Conservation (phyloP, 2,113 vertebrate species). For the Erinaceus europaeus region DNA sequence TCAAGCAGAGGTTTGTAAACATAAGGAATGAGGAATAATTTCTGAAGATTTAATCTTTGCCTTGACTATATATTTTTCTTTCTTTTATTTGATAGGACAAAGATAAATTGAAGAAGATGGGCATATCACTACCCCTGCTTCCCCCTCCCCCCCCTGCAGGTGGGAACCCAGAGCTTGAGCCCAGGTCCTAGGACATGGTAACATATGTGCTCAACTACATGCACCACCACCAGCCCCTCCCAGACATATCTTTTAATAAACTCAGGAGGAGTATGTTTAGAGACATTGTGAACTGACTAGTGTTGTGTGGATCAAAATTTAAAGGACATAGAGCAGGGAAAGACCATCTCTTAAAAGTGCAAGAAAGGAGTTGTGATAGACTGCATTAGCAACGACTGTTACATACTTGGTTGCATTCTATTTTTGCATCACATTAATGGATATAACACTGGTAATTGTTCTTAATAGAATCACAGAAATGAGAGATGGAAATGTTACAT, state of each 20-base stretch:
- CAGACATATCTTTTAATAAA: not conserved
- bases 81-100: no score
- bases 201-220: no score
- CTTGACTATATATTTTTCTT: no score
- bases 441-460: slow-evolving; percentile 71
- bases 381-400: slow-evolving; percentile 30
- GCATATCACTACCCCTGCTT: no score
- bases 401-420: slow-evolving; percentile 38
- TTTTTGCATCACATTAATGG: slow-evolving; percentile 58
- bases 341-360: not conserved
- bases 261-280: not conserved
- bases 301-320: not conserved
- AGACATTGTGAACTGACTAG: not conserved
- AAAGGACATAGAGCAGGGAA: not conserved
- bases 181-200: no score
- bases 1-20: not conserved
- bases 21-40: not conserved
- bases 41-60: not conserved
- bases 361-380: not conserved
- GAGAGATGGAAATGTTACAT: slow-evolving; percentile 54
- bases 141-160: no score
- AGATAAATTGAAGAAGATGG: no score
- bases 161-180: no score
- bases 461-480: slow-evolving; percentile 64
- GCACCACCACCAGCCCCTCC: no score